phyloP scores from a whole-genome alignment of 2,888 invertebrate species.

The Ichneumoninae sp. region DNA sequence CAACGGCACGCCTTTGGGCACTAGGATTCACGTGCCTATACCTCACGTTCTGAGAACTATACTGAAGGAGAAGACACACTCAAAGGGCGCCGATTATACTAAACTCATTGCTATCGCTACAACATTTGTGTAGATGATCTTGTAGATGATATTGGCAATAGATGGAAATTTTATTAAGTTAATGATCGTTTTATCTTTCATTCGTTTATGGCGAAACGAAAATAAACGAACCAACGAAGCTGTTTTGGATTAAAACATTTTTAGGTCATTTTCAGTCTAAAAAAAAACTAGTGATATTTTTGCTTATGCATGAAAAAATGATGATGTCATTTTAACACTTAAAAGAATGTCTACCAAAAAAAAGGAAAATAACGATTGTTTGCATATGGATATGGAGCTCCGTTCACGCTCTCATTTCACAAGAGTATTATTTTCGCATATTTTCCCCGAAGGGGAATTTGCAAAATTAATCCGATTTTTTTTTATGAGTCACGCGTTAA shows the following conservation, averaged over 20 bases:
- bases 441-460: neutral
- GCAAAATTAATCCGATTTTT: neutral
- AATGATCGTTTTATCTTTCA: neutral
- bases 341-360: too few species aligned
- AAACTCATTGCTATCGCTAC: conserved; percentile 96
- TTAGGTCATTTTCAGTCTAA: neutral
- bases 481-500: neutral
- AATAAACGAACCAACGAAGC: neutral
- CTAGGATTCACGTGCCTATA: conserved; percentile 97
- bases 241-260: neutral
- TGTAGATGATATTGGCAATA: conserved; percentile 18
- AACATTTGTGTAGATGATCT: conserved; percentile 89
- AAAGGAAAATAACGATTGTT: too few species aligned
- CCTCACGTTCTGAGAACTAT: conserved; percentile 95
- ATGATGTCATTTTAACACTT: too few species aligned
- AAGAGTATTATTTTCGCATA: neutral
- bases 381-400: neutral
- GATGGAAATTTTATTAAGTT: conserved; percentile 22
- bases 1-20: conserved; percentile 97
- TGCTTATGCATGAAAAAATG: too few species aligned
- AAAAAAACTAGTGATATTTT: neutral
- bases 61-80: conserved; percentile 91
- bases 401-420: neutral
- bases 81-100: conserved; percentile 95
- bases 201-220: neutral